Base-by-base conservation (phyloP, 35 echinoderm and acorn worm species). In the Holothuria glaberrima region DNA sequence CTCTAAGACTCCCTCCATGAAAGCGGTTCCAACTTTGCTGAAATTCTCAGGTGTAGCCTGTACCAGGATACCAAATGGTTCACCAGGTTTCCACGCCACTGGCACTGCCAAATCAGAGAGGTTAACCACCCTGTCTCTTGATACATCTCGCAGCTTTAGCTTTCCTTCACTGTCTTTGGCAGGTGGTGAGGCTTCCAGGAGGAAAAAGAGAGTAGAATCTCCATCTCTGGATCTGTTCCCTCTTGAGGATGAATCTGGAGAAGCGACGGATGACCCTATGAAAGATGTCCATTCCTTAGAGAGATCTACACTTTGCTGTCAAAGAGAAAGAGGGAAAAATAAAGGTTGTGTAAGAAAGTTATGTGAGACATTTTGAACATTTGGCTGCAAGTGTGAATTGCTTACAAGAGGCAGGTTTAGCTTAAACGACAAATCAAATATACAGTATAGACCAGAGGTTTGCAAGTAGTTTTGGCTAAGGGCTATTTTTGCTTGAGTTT, bases 21-120 rank as follows among this genome's bases (percentile, higher is more conserved):
- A 98, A 31, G 96, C 96, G 2, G 93, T 80, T 33, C 93, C 96
- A 16, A 94, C 90, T 63, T 88, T 86, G 54, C 90, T 79, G 79
- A 94, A 98, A 59, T 98, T 90, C 80, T 94, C 93, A 24, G 82
- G 77, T 14, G 64, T 82, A 5, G 96, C 90, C 75, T 94, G 77
- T 6, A 98, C 96, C 61, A 98, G 79, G 22, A 98, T 94, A 29
- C 96, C 96, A 50, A 98, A 98, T 32, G 96, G 96, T 75, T 98
- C 88, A 2, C 96, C 96, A 2, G 96, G 90, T 61, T 94, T 98
- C 96, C 96, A 98, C 0, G 96, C 96, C 24, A 98, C 61, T 16
- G 96, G 96, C 10, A 83, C 89, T 21, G 96, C 91, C 82, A 98
- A 68, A 21, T 90, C 90, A 4, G 96, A 98, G 12, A 98, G 83